Evolutionary conservation across 2,888 invertebrate species (phyloP), one percentile per base, ranked within the genome.

Genomic region (Catocala sponsa): DNA sequence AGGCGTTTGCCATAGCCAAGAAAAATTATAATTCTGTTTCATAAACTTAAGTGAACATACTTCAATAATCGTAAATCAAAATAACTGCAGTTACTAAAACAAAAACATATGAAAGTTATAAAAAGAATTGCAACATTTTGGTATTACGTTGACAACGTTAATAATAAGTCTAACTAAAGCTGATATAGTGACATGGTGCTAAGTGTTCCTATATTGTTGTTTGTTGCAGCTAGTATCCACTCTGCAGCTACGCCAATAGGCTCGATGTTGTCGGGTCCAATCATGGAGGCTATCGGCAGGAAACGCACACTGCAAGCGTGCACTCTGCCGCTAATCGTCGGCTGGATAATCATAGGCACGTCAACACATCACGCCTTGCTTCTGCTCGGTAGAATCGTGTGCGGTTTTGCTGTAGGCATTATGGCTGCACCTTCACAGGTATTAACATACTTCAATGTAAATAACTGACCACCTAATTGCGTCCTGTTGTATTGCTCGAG

Each of bases 181-280:
- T 7, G 6, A 38, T 38, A 38, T 25, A 4, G 25, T 25, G 25
- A 25, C 25, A n/a, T n/a, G n/a, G 4, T 25, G 2, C 25, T 25
- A 25, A 25, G 2, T 25, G 25, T 25, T n/a, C n/a, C n/a, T 25
- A 25, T 25, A 25, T 25, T 50, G 44, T 59, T 54, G 54, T 68
- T 70, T 41, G 53, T 80, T 70, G 32, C 91, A 97, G 97, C 97
- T 4, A 97, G 97, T 77, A 95, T 97, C 10, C 97, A 97, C 82
- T 97, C 97, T 35, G 95, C 97, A 59, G 97, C 97, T 0, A 97
- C 97, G 0, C 97, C 97, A 0, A 81, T 97, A 0, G 97, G 97
- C 0, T 96, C 97, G 0, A 89, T 97, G 78, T 74, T 97, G 42
- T 97, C 97, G 0, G 97, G 97, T 0, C 95, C 97, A 0, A 86